Conservation (phyloP, 1,140 invertebrate genomes). For the Heterodera carotae region DNA sequence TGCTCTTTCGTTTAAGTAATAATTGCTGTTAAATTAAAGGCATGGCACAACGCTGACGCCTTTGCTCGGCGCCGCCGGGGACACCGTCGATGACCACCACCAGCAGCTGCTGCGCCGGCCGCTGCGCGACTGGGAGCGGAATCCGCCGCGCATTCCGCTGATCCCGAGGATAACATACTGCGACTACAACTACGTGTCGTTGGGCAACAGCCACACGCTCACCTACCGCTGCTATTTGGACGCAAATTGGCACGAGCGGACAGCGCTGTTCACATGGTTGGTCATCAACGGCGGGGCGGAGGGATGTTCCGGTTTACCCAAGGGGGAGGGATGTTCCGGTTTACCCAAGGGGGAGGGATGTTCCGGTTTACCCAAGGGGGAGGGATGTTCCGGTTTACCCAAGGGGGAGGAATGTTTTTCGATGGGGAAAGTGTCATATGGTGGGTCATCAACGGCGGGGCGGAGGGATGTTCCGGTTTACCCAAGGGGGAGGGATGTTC, state of each 20-base stretch:
- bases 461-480: too few species aligned
- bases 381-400: too few species aligned
- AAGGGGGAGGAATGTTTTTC: too few species aligned
- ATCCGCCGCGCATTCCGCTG: constrained; percentile 25
- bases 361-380: too few species aligned
- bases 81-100: neutral
- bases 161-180: constrained; percentile 41
- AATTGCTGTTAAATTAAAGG: constrained; percentile 19
- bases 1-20: too few species aligned
- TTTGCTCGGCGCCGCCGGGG: constrained; percentile 25
- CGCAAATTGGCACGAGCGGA: constrained; percentile 44
- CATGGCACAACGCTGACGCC: constrained; percentile 33
- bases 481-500: too few species aligned
- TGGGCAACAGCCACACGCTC: constrained; percentile 40
- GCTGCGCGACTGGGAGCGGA: constrained; percentile 14
- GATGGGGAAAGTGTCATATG: too few species aligned
- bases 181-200: constrained; percentile 40
- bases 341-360: too few species aligned
- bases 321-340: too few species aligned
- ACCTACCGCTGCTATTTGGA: constrained; percentile 46
- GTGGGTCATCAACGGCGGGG: neutral
- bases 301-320: too few species aligned
- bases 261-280: constrained; percentile 41
- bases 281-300: neutral
- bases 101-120: neutral